Conservation (phyloP, 2,797 vertebrate genomes). For the Hypotaenidia philippensis region DNA sequence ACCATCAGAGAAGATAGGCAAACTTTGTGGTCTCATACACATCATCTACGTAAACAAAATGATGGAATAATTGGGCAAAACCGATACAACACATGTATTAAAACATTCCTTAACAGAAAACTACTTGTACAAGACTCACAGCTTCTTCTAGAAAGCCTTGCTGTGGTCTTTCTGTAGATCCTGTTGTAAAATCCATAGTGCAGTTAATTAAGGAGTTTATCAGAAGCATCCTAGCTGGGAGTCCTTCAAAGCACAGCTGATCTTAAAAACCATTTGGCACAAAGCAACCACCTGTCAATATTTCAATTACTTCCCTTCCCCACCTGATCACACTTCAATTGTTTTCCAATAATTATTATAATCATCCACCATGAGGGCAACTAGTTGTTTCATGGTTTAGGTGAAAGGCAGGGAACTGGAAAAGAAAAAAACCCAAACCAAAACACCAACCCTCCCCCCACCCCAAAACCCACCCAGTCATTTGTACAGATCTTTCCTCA, state of each 20-base stretch:
- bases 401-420: conserved; percentile 65
- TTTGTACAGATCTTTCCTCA: conserved; percentile 78
- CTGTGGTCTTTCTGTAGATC: background rate
- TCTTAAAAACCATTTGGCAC: conserved; percentile 71
- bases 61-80: background rate
- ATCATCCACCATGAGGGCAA: conserved; percentile 84
- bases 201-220: conserved; percentile 21
- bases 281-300: conserved; percentile 90
- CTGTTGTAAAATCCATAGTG: background rate
- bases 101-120: background rate
- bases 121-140: background rate
- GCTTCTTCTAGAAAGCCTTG: background rate
- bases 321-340: conserved; percentile 87
- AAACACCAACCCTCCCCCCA: no score
- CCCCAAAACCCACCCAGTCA: background rate
- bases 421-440: background rate
- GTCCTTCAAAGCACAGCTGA: conserved; percentile 51
- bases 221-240: conserved; percentile 43
- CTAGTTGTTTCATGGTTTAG: conserved; percentile 81
- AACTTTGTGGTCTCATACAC: background rate
- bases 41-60: background rate
- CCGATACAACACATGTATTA: rapidly evolving
- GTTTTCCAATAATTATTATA: conserved; percentile 89
- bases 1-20: background rate
- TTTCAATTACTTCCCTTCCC: conserved; percentile 76